Base-by-base conservation (phyloP, 2,113 vertebrate species). In the Ophiodon elongatus region DNA sequence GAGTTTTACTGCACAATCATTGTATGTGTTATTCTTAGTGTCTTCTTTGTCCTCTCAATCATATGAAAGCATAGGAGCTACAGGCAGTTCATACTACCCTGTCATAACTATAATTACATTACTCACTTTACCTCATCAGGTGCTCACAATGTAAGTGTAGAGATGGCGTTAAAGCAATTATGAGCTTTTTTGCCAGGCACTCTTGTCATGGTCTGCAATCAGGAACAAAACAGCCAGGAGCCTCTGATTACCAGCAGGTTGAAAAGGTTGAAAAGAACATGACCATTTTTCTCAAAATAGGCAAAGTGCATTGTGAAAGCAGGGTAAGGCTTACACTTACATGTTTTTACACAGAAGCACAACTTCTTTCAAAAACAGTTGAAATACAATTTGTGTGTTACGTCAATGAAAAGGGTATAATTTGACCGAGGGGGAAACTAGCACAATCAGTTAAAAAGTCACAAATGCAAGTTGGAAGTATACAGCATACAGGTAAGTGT, bases 1-100 rank as follows among this genome's bases (percentile, higher is more conserved):
- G 71, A 79, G 69, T 65, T 68, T 85, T 78, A 67, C 67, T 83
- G 87, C 69, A 73, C 79, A 73, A 73, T 85, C 74, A 88, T 14
- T 52, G 67, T 27, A 47, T 41, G 73, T 76, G 84, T 88, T 92
- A 92, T 91, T 91, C 84, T 92, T 87, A 86, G 89, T 52, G 52
- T 62, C 80, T 67, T 77, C 78, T 50, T 85, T 79, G 23, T 69
- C 50, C 45, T 31, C 56, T 80, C 65, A 14, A 73, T 41, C 73
- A 82, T 68, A 69, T 79, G 47, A 78, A 88, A 82, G 73, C 33
- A 43, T 31, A 47, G 85, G 54, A 35, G 68, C 47, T 74, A 79
- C 65, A 84, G 85, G 62, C 69, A 60, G 75, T 73, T 80, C 76
- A 72, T 57, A 21, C 73, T 47, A 50, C 29, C 37, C 72, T 74